Conservation (phyloP, 30 jellyfish, hydroid and myxozoan species). For the Catostylus mosaicus region DNA sequence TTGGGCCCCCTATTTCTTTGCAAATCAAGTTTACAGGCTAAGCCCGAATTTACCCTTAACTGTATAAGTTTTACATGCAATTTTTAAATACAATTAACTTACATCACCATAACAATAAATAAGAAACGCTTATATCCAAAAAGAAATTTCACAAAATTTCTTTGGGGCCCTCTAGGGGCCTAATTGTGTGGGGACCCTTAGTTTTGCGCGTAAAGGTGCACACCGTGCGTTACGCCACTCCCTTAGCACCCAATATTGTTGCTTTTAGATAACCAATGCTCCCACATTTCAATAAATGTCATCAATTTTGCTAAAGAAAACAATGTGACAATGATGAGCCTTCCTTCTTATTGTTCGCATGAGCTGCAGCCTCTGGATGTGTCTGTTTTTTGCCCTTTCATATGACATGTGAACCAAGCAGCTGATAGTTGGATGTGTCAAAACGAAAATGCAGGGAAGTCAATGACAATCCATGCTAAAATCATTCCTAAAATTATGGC, state of each 20-base stretch:
- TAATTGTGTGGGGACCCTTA: no score
- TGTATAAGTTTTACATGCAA: no score
- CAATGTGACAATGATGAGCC: slow-evolving; percentile 45
- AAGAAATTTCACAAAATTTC: no score
- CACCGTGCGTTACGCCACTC: no score
- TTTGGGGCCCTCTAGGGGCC: no score
- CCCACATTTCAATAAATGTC: slow-evolving; percentile 56
- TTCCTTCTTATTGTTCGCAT: slow-evolving; percentile 70
- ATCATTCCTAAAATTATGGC: slow-evolving; percentile 47
- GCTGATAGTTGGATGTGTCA: slow-evolving; percentile 61
- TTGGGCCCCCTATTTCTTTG: no score
- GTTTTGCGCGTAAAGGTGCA: no score
- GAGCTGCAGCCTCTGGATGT: slow-evolving; percentile 75
- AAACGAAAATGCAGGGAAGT: slow-evolving; percentile 56
- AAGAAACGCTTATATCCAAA: no score
- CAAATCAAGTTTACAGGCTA: no score
- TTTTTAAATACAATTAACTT: no score
- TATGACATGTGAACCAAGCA: slow-evolving; percentile 45
- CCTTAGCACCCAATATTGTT: slow-evolving; percentile 50
- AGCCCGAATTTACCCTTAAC: no score
- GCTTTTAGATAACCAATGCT: slow-evolving; percentile 64
- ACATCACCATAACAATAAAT: no score
- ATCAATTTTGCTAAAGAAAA: slow-evolving; percentile 51
- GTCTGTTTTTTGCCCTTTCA: slow-evolving; percentile 77
- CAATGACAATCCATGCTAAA: slow-evolving; percentile 65